Evolutionary conservation across 2,888 invertebrate species (phyloP).

Genomic region (Diarsia mendica): DNA sequence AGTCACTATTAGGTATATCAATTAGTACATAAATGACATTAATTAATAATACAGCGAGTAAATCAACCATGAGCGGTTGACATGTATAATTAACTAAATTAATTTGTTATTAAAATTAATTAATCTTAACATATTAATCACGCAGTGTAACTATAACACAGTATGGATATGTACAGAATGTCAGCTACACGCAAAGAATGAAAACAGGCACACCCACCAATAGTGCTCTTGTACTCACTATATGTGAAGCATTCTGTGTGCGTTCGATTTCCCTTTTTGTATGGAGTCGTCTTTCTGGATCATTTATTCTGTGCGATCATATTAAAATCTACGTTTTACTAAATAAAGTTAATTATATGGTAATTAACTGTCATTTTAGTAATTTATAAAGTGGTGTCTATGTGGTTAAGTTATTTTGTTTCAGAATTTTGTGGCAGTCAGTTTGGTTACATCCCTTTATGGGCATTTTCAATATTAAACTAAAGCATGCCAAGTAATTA

Average conservation of each 20-base stretch:
- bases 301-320: background rate
- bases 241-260: background rate
- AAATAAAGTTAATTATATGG: slow-evolving; percentile 12
- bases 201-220: background rate
- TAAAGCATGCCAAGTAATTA: background rate
- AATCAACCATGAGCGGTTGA: slow-evolving; percentile 45
- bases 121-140: slow-evolving; percentile 43
- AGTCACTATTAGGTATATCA: slow-evolving; percentile 1
- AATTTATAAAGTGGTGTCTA: background rate
- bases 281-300: background rate
- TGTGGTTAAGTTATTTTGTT: background rate
- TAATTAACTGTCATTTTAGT: slow-evolving; percentile 5
- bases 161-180: background rate
- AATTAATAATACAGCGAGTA: slow-evolving; percentile 36
- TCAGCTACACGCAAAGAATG: background rate
- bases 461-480: background rate
- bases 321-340: slow-evolving; percentile 12
- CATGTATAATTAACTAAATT: slow-evolving; percentile 41
- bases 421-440: background rate
- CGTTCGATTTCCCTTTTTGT: background rate
- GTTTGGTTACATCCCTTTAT: background rate
- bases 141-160: slow-evolving; percentile 2
- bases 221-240: background rate
- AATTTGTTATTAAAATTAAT: slow-evolving; percentile 61
- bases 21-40: slow-evolving; percentile 24